Conservation (phyloP, 1,140 invertebrate species). For the Neodiprion pinetum region DNA sequence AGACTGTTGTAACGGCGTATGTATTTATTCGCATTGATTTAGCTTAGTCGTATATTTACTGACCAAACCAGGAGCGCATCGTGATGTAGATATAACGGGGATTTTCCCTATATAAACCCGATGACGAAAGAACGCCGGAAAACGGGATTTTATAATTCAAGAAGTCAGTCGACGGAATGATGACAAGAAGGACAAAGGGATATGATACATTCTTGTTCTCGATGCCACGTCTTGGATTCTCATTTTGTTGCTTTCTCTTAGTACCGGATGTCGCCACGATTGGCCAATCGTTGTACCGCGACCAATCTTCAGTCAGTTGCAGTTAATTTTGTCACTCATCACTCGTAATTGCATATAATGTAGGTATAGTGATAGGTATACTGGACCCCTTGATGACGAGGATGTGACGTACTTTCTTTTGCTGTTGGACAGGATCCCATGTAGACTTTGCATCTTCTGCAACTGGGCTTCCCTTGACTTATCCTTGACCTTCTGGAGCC, state of each 20-base stretch:
- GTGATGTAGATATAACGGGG: too few species aligned
- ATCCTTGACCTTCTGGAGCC: constrained; percentile 62
- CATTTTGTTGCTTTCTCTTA: not conserved
- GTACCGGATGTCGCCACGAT: not conserved
- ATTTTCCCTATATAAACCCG: too few species aligned
- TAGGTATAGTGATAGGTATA: not conserved
- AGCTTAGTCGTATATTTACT: too few species aligned
- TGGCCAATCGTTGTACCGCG: not conserved
- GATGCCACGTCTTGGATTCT: not conserved
- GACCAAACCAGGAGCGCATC: too few species aligned
- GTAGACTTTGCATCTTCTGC: constrained; percentile 68
- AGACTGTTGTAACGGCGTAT: too few species aligned
- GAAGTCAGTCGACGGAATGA: not conserved
- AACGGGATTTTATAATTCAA: too few species aligned
- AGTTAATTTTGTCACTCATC: not conserved
- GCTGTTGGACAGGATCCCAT: constrained; percentile 66
- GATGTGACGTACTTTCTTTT: constrained; percentile 65
- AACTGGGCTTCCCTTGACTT: constrained; percentile 66
- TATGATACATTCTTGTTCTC: not conserved
- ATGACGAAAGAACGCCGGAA: too few species aligned
- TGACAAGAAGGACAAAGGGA: not conserved
- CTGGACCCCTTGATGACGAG: not conserved
- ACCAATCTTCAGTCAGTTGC: not conserved
- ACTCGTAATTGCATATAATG: not conserved
- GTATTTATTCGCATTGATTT: too few species aligned